A percentile compares a stretch with the other conserved stretches of the same genome.
phyloP scores from a whole-genome alignment of 2,797 vertebrate species.

The Acipenser transmontanus region DNA sequence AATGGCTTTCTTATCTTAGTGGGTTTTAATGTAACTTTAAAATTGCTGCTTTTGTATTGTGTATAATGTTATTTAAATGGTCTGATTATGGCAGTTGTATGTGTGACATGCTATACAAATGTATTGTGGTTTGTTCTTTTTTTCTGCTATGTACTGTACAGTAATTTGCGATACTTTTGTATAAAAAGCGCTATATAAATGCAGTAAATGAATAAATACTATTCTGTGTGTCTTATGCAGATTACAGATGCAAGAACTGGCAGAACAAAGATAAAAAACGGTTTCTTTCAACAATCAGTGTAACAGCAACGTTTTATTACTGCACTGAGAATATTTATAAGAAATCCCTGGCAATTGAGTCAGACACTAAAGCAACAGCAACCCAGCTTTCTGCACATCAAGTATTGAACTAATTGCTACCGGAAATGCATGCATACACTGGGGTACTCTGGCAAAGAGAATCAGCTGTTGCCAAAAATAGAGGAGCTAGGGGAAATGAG shows the following conservation, averaged over 20 bases:
- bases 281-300: background rate
- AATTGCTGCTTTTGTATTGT: too few relatives aligned
- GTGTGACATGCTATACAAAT: too few relatives aligned
- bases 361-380: background rate
- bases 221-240: background rate
- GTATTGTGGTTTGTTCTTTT: too few relatives aligned
- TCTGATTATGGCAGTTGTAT: too few relatives aligned
- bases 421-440: background rate
- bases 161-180: too few relatives aligned
- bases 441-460: background rate
- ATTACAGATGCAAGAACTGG: background rate
- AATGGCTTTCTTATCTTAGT: too few relatives aligned
- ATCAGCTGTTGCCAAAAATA: background rate
- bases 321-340: background rate
- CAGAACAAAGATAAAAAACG: background rate
- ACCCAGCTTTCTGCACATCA: background rate
- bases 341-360: constrained; percentile 4
- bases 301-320: background rate
- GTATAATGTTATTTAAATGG: too few relatives aligned
- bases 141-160: too few relatives aligned
- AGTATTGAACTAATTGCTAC: background rate
- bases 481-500: background rate
- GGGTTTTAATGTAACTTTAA: too few relatives aligned
- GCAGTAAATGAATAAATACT: too few relatives aligned
- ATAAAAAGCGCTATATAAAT: too few relatives aligned